phyloP scores from a whole-genome alignment of 1,140 invertebrate genomes.

The Homalodisca vitripennis region DNA sequence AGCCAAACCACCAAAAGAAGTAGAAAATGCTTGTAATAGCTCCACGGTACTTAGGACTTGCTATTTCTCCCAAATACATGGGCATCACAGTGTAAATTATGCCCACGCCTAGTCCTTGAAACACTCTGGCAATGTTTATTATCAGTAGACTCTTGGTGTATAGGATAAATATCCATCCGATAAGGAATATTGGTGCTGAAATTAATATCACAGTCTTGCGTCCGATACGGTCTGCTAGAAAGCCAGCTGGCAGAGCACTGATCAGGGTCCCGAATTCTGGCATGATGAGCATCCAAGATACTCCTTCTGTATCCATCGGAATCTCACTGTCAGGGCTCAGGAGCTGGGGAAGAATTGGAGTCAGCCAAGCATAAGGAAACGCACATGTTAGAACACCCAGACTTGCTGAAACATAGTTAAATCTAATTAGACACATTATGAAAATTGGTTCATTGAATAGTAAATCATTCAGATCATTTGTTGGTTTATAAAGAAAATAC shows the following conservation, averaged over 20 bases:
- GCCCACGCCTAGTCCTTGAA: conserved; percentile 62
- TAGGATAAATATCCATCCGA: conserved; percentile 54
- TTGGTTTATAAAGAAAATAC: no score
- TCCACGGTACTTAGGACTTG: conserved; percentile 60
- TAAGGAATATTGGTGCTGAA: conserved; percentile 55
- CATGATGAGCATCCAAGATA: conserved; percentile 38
- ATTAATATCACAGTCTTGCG: conserved; percentile 66
- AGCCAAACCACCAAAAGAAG: conserved; percentile 67
- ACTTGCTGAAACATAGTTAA: conserved; percentile 47
- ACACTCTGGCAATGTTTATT: conserved; percentile 32
- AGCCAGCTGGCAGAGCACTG: conserved; percentile 39
- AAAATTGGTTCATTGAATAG: no score
- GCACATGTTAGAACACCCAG: conserved; percentile 47
- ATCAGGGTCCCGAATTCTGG: conserved; percentile 38
- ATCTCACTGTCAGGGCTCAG: conserved; percentile 51
- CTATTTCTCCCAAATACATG: conserved; percentile 64
- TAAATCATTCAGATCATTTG: no score
- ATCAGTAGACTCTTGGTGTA: background rate
- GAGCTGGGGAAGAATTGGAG: conserved; percentile 56
- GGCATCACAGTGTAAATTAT: conserved; percentile 54
- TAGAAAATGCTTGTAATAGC: conserved; percentile 65
- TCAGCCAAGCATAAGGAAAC: conserved; percentile 54
- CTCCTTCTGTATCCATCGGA: conserved; percentile 55
- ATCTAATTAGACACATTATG: no score
- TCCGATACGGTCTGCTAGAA: conserved; percentile 69